Evolutionary conservation across 2,888 invertebrate species (phyloP).

Genomic region (Lycia hirtaria): DNA sequence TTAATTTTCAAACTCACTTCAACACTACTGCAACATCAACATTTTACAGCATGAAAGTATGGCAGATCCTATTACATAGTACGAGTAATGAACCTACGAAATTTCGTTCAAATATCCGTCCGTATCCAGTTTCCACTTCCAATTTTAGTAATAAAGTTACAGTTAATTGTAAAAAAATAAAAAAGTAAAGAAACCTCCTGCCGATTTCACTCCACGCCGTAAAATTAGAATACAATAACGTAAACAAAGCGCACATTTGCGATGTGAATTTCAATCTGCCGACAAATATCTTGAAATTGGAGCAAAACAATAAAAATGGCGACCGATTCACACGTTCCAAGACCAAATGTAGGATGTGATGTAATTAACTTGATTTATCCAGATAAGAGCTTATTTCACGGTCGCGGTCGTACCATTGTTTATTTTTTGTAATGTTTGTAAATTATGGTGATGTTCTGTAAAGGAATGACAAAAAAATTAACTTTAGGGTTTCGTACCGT

Average conservation of each 20-base stretch:
- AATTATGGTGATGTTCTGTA: too few relatives aligned
- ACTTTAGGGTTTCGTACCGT: not conserved
- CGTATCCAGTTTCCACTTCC: too few relatives aligned
- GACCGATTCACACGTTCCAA: slow-evolving; percentile 51
- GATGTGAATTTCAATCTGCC: slow-evolving; percentile 22
- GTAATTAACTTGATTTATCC: slow-evolving; percentile 65
- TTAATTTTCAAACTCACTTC: too few relatives aligned
- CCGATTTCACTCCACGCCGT: not conserved
- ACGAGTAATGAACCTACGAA: too few relatives aligned
- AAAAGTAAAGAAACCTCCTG: not conserved
- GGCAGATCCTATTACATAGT: too few relatives aligned
- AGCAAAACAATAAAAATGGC: slow-evolving; percentile 47
- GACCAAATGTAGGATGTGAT: slow-evolving; percentile 52
- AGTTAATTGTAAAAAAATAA: too few relatives aligned
- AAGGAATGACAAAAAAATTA: not conserved
- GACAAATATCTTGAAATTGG: slow-evolving; percentile 15
- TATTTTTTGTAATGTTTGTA: slow-evolving; percentile 33
- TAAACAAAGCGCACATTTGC: slow-evolving; percentile 14
- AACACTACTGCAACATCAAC: too few relatives aligned
- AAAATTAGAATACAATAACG: slow-evolving; percentile 6
- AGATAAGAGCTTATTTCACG: slow-evolving; percentile 59
- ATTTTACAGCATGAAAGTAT: too few relatives aligned
- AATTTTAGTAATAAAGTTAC: too few relatives aligned
- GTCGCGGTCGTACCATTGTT: slow-evolving; percentile 46
- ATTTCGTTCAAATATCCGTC: too few relatives aligned